These are phyloP conservation scores for Saxidomus purpurata DNA, from an alignment of 1,140 invertebrate species.

Conservation along the genomic window DNA sequence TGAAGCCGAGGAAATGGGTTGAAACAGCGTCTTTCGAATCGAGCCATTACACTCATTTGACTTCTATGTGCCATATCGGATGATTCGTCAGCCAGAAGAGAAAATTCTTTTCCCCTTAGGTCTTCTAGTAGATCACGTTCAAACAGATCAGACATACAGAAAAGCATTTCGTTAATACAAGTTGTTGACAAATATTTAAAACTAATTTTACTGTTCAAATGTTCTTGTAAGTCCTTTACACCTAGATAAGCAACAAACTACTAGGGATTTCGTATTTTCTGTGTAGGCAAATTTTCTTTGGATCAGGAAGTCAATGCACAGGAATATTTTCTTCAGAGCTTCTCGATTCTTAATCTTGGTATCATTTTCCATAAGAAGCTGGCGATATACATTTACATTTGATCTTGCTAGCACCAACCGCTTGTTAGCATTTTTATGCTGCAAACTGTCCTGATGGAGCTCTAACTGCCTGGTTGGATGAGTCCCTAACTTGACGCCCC, in stretches of 20 bases:
- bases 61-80: conserved; percentile 24
- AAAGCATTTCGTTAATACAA: conserved; percentile 14
- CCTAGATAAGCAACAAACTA: conserved; percentile 46
- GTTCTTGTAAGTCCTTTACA: conserved; percentile 24
- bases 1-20: conserved; percentile 25
- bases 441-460: neutral
- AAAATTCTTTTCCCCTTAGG: neutral
- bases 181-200: conserved; percentile 41
- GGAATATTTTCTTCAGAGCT: conserved; percentile 46
- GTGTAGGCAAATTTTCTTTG: conserved; percentile 24
- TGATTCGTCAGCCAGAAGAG: conserved; percentile 43
- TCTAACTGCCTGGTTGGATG: conserved; percentile 23
- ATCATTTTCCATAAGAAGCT: conserved; percentile 5
- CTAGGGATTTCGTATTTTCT: conserved; percentile 24
- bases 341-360: conserved; percentile 17
- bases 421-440: conserved; percentile 7
- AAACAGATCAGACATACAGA: neutral
- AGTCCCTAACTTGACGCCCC: conserved; percentile 17
- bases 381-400: conserved; percentile 27
- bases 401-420: neutral
- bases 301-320: conserved; percentile 40
- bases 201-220: conserved; percentile 1
- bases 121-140: neutral
- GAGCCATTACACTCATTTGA: conserved; percentile 30
- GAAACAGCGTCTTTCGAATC: neutral